These are phyloP conservation scores for Alca torda DNA, from an alignment of 2,797 vertebrate species.

Conservation along the genomic window DNA sequence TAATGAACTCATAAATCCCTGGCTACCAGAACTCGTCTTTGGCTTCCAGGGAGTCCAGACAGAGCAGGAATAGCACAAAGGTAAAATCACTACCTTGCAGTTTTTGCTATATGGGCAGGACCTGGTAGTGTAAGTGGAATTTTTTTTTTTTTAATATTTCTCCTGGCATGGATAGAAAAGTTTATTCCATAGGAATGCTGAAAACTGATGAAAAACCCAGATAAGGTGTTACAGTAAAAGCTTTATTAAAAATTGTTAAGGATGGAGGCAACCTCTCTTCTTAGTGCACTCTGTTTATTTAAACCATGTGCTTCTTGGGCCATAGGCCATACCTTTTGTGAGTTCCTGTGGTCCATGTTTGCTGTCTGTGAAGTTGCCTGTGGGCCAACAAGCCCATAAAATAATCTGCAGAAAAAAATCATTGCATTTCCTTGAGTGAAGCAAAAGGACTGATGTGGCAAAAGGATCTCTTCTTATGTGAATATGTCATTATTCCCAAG, in stretches of 20 bases:
- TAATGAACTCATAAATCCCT: constrained; percentile 24
- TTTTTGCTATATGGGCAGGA: background rate
- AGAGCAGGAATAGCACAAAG: constrained; percentile 10
- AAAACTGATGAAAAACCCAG: constrained; percentile 25
- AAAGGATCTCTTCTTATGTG: background rate
- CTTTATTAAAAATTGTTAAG: constrained; percentile 28
- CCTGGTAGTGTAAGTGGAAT: background rate
- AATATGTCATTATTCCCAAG: background rate
- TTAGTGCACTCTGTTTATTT: background rate
- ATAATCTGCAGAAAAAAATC: background rate
- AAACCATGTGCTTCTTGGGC: background rate
- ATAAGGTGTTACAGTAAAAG: constrained; percentile 30
- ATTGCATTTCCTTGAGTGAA: background rate
- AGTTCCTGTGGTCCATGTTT: background rate
- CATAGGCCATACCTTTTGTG: background rate
- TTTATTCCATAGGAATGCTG: background rate
- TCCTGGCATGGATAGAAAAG: background rate
- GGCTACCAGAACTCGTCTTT: background rate
- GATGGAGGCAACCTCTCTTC: background rate
- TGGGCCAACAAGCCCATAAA: background rate
- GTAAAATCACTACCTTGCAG: background rate
- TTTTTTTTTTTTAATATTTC: background rate
- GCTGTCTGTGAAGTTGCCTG: background rate
- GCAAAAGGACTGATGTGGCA: background rate
- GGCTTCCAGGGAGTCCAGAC: background rate